A percentile compares a stretch with the other conserved stretches of the same genome.
Evolutionary conservation across 2,797 vertebrate genomes (phyloP).

Genomic region (Neomorphus geoffroyi): DNA sequence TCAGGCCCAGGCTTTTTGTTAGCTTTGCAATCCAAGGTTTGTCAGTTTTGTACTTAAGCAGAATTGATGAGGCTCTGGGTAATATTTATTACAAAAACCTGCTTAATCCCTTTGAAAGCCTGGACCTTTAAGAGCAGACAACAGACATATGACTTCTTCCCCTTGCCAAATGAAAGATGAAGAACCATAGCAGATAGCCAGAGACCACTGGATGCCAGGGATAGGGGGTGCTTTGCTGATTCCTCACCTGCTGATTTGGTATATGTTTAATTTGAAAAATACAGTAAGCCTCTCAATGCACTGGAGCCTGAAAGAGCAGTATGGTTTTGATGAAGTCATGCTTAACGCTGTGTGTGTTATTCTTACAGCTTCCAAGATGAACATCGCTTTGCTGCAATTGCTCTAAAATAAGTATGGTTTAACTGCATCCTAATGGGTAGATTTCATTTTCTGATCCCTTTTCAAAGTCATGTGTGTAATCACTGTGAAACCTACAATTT

Average conservation of each 20-base stretch:
- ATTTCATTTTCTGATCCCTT: conserved; percentile 26
- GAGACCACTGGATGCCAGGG: not conserved
- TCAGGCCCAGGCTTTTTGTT: not conserved
- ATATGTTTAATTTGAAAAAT: not conserved
- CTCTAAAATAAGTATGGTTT: not conserved
- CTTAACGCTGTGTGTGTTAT: not conserved
- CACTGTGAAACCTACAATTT: conserved; percentile 36
- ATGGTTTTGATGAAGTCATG: not conserved
- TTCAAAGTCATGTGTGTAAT: conserved; percentile 42
- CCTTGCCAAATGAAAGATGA: conserved; percentile 15
- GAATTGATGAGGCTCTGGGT: not conserved
- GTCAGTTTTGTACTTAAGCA: not conserved
- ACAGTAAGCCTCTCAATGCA: not conserved
- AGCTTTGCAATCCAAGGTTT: not conserved
- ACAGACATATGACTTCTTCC: not conserved
- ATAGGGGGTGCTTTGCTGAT: not conserved
- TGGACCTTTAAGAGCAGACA: not conserved
- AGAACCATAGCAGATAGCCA: not conserved
- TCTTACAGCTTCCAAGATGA: not conserved
- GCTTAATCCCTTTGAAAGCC: conserved; percentile 12
- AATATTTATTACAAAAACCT: conserved; percentile 9
- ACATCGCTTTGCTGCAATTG: not conserved
- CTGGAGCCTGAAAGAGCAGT: not conserved
- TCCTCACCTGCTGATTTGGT: not conserved
- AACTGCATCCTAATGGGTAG: not conserved